phyloP scores from a whole-genome alignment of 2,888 invertebrate species.

The Rhamnusium bicolor region DNA sequence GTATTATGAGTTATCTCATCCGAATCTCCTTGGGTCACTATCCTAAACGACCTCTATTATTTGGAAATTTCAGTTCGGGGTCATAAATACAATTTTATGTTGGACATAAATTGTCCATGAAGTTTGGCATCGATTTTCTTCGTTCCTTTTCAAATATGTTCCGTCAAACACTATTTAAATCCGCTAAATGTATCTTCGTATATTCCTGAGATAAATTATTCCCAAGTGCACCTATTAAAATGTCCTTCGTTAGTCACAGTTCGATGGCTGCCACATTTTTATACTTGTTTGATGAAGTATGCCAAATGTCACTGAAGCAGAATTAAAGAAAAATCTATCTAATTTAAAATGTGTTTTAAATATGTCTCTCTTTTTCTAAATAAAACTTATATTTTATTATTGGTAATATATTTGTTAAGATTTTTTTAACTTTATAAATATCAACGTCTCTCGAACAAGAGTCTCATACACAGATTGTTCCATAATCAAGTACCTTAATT shows the following conservation, averaged over 20 bases:
- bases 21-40: not conserved
- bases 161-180: not conserved
- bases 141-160: not conserved
- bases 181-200: not conserved
- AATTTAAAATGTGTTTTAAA: too few relatives aligned
- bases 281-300: too few relatives aligned
- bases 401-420: too few relatives aligned
- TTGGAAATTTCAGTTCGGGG: not conserved
- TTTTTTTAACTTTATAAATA: too few relatives aligned
- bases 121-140: not conserved
- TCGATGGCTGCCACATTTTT: not conserved
- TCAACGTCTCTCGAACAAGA: too few relatives aligned
- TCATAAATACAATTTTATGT: not conserved
- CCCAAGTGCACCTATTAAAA: not conserved
- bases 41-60: not conserved
- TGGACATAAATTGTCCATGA: constrained; percentile 1
- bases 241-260: not conserved
- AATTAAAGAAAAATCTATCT: too few relatives aligned
- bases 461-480: too few relatives aligned
- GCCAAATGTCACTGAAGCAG: too few relatives aligned
- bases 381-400: too few relatives aligned
- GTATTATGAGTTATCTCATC: not conserved
- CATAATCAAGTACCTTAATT: too few relatives aligned
- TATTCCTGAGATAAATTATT: not conserved
- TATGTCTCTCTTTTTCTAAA: too few relatives aligned